These are phyloP conservation scores for Zaprionus vittiger DNA, from an alignment of 1,140 invertebrate genomes.

Conservation along the genomic window DNA sequence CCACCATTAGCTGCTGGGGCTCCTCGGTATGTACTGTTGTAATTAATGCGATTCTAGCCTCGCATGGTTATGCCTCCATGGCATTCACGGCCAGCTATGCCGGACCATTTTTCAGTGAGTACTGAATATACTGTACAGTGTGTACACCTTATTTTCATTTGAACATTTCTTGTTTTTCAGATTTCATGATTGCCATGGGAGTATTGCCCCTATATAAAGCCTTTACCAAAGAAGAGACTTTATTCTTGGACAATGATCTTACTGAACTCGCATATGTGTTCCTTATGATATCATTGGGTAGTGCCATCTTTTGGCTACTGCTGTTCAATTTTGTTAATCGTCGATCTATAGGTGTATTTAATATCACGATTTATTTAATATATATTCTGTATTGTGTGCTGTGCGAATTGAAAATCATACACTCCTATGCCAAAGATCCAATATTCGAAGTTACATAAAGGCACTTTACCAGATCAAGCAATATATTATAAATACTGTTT, in stretches of 20 bases:
- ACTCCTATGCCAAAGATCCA: background rate
- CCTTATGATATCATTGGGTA: constrained; percentile 11
- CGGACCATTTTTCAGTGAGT: constrained; percentile 20
- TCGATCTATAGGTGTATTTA: constrained; percentile 13
- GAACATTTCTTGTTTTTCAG: background rate
- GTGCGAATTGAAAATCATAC: constrained; percentile 14
- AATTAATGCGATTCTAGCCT: constrained; percentile 18
- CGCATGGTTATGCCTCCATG: constrained; percentile 14
- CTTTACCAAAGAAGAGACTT: background rate
- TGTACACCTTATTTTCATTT: background rate
- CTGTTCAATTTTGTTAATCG: constrained; percentile 16
- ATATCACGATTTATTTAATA: constrained; percentile 2
- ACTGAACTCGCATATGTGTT: constrained; percentile 6
- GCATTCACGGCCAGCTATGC: constrained; percentile 23
- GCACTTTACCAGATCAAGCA: too few relatives aligned
- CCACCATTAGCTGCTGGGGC: constrained; percentile 15
- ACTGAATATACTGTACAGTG: background rate
- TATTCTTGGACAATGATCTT: background rate
- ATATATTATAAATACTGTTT: too few relatives aligned
- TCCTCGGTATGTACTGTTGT: constrained; percentile 13
- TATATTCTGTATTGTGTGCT: constrained; percentile 7
- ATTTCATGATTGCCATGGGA: constrained; percentile 12
- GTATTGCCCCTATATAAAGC: background rate
- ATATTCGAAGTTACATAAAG: background rate
- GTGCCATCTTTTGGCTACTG: constrained; percentile 5